These are phyloP conservation scores for Coendou prehensilis DNA, from an alignment of 2,797 vertebrate species.

Conservation along the genomic window DNA sequence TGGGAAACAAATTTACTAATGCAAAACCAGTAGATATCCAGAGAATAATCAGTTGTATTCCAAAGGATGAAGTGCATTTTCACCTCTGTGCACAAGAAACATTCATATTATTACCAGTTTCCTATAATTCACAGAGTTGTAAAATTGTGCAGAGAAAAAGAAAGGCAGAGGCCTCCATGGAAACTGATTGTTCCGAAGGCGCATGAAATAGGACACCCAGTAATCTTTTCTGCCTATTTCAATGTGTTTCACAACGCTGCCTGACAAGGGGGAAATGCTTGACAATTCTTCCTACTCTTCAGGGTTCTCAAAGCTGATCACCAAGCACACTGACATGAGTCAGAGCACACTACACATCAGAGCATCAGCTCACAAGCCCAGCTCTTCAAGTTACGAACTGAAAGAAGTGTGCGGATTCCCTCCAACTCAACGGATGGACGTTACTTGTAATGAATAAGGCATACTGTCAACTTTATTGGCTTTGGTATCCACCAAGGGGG, in stretches of 20 bases:
- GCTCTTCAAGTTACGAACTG: background rate
- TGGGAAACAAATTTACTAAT: conserved; percentile 17
- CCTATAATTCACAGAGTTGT: background rate
- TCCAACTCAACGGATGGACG: background rate
- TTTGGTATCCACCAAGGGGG: background rate
- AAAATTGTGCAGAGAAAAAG: conserved; percentile 27
- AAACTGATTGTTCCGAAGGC: background rate
- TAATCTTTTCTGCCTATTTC: conserved; percentile 59
- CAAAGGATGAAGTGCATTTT: conserved; percentile 27
- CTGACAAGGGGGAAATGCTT: conserved; percentile 10
- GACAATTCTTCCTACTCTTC: conserved; percentile 10
- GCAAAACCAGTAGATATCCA: conserved; percentile 1
- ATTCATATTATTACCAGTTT: background rate
- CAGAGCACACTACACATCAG: background rate
- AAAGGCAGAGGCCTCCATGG: background rate
- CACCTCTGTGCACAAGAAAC: background rate
- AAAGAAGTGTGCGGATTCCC: background rate
- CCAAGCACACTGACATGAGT: conserved; percentile 17
- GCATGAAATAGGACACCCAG: background rate
- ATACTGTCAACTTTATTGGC: background rate
- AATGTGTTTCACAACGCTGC: conserved; percentile 16
- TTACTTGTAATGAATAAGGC: background rate
- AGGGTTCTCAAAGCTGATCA: conserved; percentile 17
- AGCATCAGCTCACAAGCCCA: background rate
- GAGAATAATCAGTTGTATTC: background rate